Conservation (phyloP, 1,140 invertebrate genomes). For the Melipona quadrifasciata region DNA sequence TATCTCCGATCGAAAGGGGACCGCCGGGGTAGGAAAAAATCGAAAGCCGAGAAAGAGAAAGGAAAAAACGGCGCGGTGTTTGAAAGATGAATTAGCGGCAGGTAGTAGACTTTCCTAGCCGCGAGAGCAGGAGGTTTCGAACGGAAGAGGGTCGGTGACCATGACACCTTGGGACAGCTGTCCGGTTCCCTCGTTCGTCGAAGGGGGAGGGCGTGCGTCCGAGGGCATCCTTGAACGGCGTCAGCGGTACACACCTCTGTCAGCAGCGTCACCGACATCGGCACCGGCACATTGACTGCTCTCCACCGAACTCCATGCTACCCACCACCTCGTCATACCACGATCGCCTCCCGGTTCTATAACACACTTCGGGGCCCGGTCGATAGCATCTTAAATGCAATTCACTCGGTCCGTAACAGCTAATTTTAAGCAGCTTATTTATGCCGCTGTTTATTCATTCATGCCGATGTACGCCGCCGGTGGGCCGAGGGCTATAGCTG, state of each 20-base stretch:
- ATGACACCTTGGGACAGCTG: constrained; percentile 47
- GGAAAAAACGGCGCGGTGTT: not conserved
- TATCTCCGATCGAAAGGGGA: no score
- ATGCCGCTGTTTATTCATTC: constrained; percentile 73
- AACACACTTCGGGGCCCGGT: constrained; percentile 43
- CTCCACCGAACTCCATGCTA: no score
- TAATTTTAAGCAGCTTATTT: constrained; percentile 73
- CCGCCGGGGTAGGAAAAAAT: no score
- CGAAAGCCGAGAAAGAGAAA: no score
- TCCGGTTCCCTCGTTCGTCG: constrained; percentile 46
- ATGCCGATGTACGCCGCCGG: constrained; percentile 66
- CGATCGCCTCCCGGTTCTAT: constrained; percentile 37
- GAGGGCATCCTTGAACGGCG: constrained; percentile 16
- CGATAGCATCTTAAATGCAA: constrained; percentile 72
- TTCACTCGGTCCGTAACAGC: constrained; percentile 66
- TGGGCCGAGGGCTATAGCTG: constrained; percentile 51
- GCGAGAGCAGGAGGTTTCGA: constrained; percentile 26
- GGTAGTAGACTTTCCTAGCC: not conserved
- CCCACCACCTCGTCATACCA: not conserved
- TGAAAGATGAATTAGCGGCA: not conserved
- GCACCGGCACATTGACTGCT: not conserved
- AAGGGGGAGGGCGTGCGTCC: constrained; percentile 39
- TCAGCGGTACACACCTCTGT: not conserved
- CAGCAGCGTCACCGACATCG: not conserved
- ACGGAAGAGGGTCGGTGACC: constrained; percentile 45